Conservation (phyloP, 2,797 vertebrate species). For the Enteromius trimaculatus region DNA sequence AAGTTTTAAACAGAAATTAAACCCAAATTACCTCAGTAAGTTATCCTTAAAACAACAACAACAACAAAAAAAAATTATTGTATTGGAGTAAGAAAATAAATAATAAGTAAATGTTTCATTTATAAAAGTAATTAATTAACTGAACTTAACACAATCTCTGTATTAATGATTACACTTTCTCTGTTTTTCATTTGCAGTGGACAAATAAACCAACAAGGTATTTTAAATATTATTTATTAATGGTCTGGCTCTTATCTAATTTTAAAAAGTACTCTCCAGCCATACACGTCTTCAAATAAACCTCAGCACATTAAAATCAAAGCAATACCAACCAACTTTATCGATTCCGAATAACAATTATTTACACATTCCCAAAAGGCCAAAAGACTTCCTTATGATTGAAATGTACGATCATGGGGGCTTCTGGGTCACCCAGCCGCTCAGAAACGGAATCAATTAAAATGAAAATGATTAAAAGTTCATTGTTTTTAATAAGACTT, state of each 20-base stretch:
- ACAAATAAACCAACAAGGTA: not conserved
- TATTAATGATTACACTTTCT: not conserved
- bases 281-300: not conserved
- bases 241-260: not conserved
- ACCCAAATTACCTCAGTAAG: too few relatives aligned
- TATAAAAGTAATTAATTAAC: not conserved
- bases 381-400: not conserved
- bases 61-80: too few relatives aligned
- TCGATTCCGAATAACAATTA: not conserved
- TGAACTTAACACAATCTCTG: not conserved
- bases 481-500: conserved; percentile 15
- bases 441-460: not conserved
- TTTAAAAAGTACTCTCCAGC: not conserved
- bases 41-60: not conserved
- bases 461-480: conserved; percentile 10
- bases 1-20: not conserved
- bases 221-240: not conserved
- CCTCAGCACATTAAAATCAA: not conserved
- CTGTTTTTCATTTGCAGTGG: not conserved
- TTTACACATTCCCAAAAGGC: not conserved
- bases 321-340: conserved; percentile 2
- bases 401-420: not conserved
- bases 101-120: not conserved
- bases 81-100: not conserved
- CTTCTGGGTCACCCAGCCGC: not conserved